Evolutionary conservation across 2,797 vertebrate genomes (phyloP).

Genomic region (Leucoraja ocellata): DNA sequence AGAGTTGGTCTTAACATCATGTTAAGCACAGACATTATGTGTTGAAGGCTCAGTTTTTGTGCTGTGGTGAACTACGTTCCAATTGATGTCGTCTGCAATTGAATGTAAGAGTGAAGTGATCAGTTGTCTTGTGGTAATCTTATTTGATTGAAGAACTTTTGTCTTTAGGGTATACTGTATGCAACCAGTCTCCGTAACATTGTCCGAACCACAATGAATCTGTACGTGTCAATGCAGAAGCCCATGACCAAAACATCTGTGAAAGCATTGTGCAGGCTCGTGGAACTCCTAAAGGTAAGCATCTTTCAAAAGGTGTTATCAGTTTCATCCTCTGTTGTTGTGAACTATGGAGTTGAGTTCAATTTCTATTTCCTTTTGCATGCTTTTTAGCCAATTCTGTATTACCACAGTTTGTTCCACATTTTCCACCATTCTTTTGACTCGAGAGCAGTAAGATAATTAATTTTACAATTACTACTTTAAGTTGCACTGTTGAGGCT

Average conservation of each 20-base stretch:
- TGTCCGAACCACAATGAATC: slow-evolving; percentile 96
- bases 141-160: slow-evolving; percentile 25
- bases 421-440: not conserved
- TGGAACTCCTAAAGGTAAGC: slow-evolving; percentile 87
- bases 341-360: not conserved
- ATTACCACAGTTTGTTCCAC: not conserved
- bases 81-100: not conserved
- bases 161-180: slow-evolving; percentile 84
- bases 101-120: not conserved
- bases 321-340: not conserved
- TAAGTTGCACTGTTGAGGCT: not conserved
- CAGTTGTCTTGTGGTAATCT: not conserved
- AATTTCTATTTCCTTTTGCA: no score
- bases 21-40: no score
- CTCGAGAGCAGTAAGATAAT: not conserved
- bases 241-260: slow-evolving; percentile 98
- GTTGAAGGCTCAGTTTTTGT: no score
- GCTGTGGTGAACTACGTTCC: no score
- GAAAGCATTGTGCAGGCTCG: slow-evolving; percentile 86
- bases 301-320: not conserved
- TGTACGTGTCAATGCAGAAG: slow-evolving; percentile 94
- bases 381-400: no score
- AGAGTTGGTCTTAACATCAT: no score
- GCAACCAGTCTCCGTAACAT: slow-evolving; percentile 90
- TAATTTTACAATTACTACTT: not conserved